Conservation (phyloP, 2,113 vertebrate species). For the Onychostruthus taczanowskii region DNA sequence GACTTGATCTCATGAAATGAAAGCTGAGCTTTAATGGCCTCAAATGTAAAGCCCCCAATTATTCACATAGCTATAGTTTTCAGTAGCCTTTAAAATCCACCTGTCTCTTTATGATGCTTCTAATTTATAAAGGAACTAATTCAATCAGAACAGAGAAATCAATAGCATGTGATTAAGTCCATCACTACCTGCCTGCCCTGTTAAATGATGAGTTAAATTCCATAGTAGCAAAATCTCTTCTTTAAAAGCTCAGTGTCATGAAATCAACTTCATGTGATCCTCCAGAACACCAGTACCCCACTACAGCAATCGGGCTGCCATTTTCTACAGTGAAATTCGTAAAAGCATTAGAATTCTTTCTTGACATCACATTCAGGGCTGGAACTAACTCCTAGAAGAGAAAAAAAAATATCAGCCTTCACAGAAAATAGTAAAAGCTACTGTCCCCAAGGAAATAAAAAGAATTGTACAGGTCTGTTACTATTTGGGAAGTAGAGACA, state of each 20-base stretch:
- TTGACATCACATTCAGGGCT: not conserved
- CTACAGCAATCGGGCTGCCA: not conserved
- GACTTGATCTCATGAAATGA: not conserved
- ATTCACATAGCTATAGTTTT: not conserved
- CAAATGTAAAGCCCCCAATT: not conserved
- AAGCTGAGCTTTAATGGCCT: not conserved
- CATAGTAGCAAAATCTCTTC: not conserved
- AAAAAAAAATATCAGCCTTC: not conserved
- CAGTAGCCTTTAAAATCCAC: not conserved
- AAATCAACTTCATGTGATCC: not conserved
- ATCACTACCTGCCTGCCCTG: not conserved
- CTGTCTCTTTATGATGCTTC: not conserved
- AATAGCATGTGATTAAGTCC: not conserved
- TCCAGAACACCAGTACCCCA: not conserved
- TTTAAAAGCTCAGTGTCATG: not conserved
- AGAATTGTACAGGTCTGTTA: not conserved
- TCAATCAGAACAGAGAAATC: conserved; percentile 3
- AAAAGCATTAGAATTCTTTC: not conserved
- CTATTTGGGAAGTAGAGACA: not conserved
- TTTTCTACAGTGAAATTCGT: not conserved
- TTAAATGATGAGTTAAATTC: not conserved
- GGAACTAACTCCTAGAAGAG: not conserved
- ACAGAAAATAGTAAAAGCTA: not conserved
- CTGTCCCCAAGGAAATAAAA: not conserved
- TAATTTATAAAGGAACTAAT: conserved; percentile 3